Evolutionary conservation across 2,797 vertebrate genomes (phyloP), one percentile per base, ranked within the genome.

Genomic region (Myotis pilosus): DNA sequence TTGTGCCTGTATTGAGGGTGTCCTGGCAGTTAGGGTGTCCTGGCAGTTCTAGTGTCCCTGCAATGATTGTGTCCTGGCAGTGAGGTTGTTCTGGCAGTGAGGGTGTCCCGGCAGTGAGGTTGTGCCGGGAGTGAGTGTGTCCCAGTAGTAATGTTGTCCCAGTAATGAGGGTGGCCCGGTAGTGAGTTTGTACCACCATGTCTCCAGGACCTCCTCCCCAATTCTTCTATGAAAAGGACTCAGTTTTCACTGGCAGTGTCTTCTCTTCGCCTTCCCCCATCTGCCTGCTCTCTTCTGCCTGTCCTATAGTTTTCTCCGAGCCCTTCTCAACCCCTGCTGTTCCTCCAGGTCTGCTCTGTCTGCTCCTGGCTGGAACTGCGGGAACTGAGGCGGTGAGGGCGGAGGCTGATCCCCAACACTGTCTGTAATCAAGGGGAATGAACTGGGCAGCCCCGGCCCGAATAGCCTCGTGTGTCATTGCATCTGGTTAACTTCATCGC

Each of bases 1-100:
- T 51, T 25, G 3, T 28, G 3, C 3, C 49, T 0, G 49, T 1
- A 3, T 13, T 16, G 3, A 51, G 49, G 12, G 0, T 1, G 2
- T 72, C 36, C 36, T 6, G 53, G 8, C 36, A 64, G 55, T 12
- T 64, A 68, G 25, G 72, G 69, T 41, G 41, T 78, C 36, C 47
- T 7, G 33, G 8, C n/a, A n/a, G n/a, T n/a, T n/a, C n/a, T n/a
- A n/a, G n/a, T n/a, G n/a, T n/a, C n/a, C n/a, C n/a, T n/a, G n/a
- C n/a, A n/a, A n/a, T n/a, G n/a, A n/a, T n/a, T n/a, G n/a, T n/a
- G n/a, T n/a, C n/a, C n/a, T n/a, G n/a, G n/a, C n/a, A n/a, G n/a
- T n/a, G n/a, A 49, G 47, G 10, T 0, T 2, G 2, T 76, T n/a
- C 47, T 6, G 41, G 8, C 28, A 69, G 49, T 16, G 57, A 68